These are phyloP conservation scores for Parazoanthus atlanticus DNA, from an alignment of 92 coral and sea anemone species.

Conservation along the genomic window DNA sequence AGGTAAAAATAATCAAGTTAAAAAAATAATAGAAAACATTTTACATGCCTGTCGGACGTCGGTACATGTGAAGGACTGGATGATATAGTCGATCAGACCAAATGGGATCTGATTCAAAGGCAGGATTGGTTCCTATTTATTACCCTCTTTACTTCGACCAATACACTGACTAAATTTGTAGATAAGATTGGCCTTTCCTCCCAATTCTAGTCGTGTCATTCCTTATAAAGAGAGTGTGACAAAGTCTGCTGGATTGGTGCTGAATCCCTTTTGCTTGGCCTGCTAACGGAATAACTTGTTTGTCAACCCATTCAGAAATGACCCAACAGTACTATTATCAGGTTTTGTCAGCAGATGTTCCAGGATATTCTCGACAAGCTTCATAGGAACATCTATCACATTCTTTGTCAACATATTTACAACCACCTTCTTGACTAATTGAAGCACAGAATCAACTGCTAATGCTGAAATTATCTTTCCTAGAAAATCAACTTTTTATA, in stretches of 20 bases:
- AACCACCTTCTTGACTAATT: too few relatives aligned
- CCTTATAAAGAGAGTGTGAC: not conserved
- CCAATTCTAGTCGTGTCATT: conserved; percentile 1
- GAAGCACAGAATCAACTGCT: not conserved
- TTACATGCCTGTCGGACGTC: too few relatives aligned
- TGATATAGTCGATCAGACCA: conserved; percentile 22
- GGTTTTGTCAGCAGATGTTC: not conserved
- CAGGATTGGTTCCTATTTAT: not conserved
- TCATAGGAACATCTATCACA: too few relatives aligned
- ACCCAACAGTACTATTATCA: not conserved
- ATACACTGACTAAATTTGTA: conserved; percentile 27
- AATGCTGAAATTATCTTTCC: not conserved
- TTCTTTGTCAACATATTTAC: too few relatives aligned
- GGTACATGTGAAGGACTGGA: too few relatives aligned
- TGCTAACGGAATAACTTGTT: not conserved
- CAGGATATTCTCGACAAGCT: not conserved
- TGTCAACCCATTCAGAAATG: not conserved
- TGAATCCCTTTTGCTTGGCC: not conserved
- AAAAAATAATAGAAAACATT: too few relatives aligned
- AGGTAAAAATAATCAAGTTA: too few relatives aligned
- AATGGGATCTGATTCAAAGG: conserved; percentile 41
- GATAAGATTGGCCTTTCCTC: conserved; percentile 26
- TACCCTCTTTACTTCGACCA: not conserved
- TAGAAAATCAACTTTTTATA: too few relatives aligned
- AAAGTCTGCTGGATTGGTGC: conserved; percentile 18